Conservation (phyloP, 2,888 invertebrate genomes). For the Andricus quercusramuli region DNA sequence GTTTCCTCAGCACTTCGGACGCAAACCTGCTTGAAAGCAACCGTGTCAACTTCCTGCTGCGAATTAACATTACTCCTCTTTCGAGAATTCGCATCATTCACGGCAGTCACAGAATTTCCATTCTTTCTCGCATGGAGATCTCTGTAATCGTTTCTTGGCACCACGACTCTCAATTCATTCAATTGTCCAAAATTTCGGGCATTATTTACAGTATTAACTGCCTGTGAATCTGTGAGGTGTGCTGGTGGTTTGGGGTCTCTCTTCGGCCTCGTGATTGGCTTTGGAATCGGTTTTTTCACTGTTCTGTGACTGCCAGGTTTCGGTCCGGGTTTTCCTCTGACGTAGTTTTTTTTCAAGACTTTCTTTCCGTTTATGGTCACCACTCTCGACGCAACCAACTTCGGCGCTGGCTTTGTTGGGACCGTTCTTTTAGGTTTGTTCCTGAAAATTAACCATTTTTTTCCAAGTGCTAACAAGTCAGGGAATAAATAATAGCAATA, state of each 20-base stretch:
- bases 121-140: background rate
- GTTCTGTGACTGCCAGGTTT: conserved; percentile 19
- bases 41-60: background rate
- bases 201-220: background rate
- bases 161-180: conserved; percentile 24
- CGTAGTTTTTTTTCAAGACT: background rate
- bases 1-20: background rate
- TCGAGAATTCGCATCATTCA: conserved; percentile 13
- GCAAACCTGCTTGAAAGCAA: conserved; percentile 15
- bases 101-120: background rate
- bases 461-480: background rate
- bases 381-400: background rate
- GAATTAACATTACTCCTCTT: background rate
- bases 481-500: background rate
- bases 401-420: background rate
- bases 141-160: conserved; percentile 28
- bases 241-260: background rate
- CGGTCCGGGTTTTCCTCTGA: conserved; percentile 7
- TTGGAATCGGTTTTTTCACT: background rate
- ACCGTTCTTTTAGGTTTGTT: background rate
- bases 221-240: background rate
- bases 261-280: conserved; percentile 23
- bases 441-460: background rate
- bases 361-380: conserved; percentile 7
- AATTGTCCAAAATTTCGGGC: background rate